Percentiles rank a stretch among this genome's conserved stretches.
Conservation (phyloP, 2,113 vertebrate species). For the Helogale parvula region DNA sequence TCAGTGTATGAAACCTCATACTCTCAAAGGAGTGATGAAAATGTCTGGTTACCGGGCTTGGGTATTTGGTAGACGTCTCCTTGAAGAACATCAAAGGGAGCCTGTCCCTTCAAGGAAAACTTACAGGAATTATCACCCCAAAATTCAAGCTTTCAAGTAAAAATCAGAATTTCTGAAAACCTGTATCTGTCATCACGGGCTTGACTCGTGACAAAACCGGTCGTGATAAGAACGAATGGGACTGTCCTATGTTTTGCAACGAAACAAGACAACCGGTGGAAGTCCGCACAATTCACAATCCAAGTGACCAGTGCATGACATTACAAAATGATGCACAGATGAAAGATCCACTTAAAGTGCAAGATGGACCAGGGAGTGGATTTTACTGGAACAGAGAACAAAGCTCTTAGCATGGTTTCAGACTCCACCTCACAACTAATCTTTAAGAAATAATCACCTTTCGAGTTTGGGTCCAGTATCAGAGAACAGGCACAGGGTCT, state of each 20-base stretch:
- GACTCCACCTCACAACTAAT: neutral
- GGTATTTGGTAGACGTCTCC: neutral
- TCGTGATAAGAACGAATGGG: neutral
- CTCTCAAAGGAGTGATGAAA: neutral
- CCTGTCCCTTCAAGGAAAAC: constrained; percentile 6
- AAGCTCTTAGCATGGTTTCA: neutral
- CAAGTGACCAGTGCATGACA: neutral
- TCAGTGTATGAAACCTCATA: no score
- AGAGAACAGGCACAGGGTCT: neutral
- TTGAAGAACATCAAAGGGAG: neutral
- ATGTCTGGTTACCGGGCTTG: neutral
- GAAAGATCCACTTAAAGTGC: neutral
- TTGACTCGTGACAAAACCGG: neutral
- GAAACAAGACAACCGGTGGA: neutral
- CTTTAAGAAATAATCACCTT: neutral
- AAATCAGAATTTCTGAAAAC: constrained; percentile 13
- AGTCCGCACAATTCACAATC: neutral
- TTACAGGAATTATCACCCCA: neutral
- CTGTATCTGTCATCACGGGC: neutral
- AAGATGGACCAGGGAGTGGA: neutral
- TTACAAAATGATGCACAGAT: neutral
- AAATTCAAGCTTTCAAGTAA: neutral
- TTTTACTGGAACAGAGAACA: neutral
- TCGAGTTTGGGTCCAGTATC: neutral
- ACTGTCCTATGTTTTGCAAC: neutral